A percentile compares a stretch with the other conserved stretches of the same genome.
These are phyloP conservation scores for Mesoclemmys tuberculata DNA, from an alignment of 2,113 vertebrate species.

Conservation along the genomic window DNA sequence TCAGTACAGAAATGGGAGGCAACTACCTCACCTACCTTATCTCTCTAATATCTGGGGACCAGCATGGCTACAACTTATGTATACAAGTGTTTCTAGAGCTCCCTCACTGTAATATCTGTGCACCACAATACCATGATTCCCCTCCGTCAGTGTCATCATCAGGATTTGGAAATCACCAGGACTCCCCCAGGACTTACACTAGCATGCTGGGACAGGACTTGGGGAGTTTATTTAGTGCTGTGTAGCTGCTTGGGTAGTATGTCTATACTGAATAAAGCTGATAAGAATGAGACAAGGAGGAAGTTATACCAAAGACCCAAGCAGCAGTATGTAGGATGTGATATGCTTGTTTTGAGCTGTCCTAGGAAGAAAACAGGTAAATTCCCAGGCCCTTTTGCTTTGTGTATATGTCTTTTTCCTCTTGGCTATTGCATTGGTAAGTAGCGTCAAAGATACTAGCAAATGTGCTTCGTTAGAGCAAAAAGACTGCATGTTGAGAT, in stretches of 20 bases:
- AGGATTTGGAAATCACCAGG: background rate
- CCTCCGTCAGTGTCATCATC: background rate
- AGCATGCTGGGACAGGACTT: background rate
- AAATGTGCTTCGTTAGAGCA: background rate
- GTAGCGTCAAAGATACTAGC: background rate
- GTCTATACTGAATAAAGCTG: background rate
- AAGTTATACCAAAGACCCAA: rapidly evolving
- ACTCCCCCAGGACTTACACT: background rate
- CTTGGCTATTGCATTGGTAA: background rate
- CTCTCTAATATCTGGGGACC: background rate
- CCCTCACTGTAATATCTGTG: background rate
- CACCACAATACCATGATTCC: background rate
- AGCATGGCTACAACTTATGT: background rate
- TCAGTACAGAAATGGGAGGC: background rate
- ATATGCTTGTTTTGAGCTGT: rapidly evolving
- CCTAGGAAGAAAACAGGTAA: rapidly evolving
- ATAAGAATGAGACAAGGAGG: background rate
- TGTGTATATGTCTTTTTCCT: background rate
- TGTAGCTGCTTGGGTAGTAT: too few relatives aligned
- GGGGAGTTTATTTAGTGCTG: background rate
- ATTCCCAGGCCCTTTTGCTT: background rate
- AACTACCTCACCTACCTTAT: background rate
- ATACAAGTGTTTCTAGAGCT: background rate
- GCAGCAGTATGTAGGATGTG: rapidly evolving
- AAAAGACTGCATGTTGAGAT: background rate